Evolutionary conservation across 2,888 invertebrate species (phyloP).

Genomic region (Epirrhoe tristata): DNA sequence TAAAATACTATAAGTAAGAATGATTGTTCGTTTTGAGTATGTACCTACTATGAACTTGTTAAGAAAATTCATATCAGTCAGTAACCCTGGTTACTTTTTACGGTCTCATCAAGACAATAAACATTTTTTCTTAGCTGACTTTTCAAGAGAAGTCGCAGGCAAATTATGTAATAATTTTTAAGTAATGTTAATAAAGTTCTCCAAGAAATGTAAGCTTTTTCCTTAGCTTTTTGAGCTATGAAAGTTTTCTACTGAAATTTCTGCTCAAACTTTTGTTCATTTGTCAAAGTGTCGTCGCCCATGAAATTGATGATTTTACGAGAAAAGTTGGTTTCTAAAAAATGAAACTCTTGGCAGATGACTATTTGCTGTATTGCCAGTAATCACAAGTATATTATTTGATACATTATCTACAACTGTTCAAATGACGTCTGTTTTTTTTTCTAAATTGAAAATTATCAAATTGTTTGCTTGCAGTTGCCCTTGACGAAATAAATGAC

Average conservation of each 20-base stretch:
- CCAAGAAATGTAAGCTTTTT: conserved; percentile 2
- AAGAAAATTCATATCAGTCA: background rate
- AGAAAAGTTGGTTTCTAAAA: conserved; percentile 45
- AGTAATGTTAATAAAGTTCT: background rate
- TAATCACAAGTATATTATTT: conserved; percentile 28
- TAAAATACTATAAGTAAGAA: background rate
- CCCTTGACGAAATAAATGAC: background rate
- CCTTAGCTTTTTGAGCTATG: background rate
- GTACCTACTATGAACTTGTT: background rate
- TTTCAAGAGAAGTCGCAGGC: background rate
- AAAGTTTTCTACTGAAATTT: conserved; percentile 17
- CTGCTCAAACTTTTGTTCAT: conserved; percentile 48
- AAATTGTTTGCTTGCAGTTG: background rate
- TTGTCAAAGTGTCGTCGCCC: conserved; percentile 62
- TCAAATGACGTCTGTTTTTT: conserved; percentile 9
- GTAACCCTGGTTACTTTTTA: background rate
- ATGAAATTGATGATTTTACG: conserved; percentile 54
- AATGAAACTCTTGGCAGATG: conserved; percentile 62
- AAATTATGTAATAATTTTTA: background rate
- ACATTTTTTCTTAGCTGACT: background rate
- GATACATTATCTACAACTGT: conserved; percentile 35
- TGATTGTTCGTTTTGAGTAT: background rate
- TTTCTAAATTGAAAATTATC: background rate
- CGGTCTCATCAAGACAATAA: background rate
- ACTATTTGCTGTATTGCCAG: conserved; percentile 32